phyloP scores from a whole-genome alignment of 2,888 invertebrate species.

The Eupithecia tripunctaria region DNA sequence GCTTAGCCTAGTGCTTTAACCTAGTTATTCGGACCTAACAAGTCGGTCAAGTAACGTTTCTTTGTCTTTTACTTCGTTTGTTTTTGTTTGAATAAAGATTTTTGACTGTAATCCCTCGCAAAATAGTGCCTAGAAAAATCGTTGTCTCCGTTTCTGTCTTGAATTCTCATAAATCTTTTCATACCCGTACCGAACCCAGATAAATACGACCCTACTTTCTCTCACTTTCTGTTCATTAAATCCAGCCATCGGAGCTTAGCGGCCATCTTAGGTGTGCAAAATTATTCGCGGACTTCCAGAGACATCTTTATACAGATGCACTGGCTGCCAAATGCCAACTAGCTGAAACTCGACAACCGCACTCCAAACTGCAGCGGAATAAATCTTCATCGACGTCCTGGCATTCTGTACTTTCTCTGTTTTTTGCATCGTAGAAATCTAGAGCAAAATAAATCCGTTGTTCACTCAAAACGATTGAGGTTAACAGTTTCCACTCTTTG shows the following conservation, averaged over 20 bases:
- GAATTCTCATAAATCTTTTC: constrained; percentile 2
- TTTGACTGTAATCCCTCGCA: neutral
- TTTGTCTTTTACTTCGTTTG: neutral
- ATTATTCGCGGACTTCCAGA: neutral
- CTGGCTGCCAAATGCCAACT: neutral
- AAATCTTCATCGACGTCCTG: neutral
- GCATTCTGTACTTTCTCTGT: neutral
- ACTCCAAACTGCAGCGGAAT: neutral
- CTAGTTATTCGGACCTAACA: neutral
- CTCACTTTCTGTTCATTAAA: constrained; percentile 4
- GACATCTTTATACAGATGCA: neutral
- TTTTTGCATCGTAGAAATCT: neutral
- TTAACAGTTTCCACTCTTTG: constrained; percentile 5
- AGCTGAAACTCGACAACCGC: neutral
- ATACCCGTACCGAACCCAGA: neutral
- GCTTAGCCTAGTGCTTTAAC: neutral
- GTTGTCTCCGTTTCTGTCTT: neutral
- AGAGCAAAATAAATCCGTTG: neutral
- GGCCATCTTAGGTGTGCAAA: neutral
- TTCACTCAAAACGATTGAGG: neutral
- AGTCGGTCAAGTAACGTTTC: neutral
- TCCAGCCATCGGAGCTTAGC: neutral
- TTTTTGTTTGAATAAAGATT: neutral
- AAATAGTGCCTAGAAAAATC: neutral
- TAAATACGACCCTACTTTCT: neutral